Evolutionary conservation across 2,113 vertebrate species (phyloP), one percentile per base, ranked within the genome.

Genomic region (Sula dactylatra): DNA sequence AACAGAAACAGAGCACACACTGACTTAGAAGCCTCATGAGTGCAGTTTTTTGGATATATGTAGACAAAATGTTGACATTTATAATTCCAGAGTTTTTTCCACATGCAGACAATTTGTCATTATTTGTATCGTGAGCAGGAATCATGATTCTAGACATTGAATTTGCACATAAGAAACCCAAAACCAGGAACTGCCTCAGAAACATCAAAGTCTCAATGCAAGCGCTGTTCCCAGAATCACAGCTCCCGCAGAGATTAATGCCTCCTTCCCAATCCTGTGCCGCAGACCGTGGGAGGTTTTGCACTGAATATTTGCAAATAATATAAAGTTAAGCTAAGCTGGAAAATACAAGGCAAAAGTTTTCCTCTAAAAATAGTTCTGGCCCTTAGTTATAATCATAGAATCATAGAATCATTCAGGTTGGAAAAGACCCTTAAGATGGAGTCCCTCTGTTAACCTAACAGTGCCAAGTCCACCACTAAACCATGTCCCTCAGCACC

Each of bases 1-100:
- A 84, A 84, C 59, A 93, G 64, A 93, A 88, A 80, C n/a, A 86
- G 79, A 88, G 64, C 50, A 90, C 50, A 90, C 38, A 59, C 55
- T 81, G 55, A 86, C 88, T 93, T 95, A 92, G 42, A 96, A 89
- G 47, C 69, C 86, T 64, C 90, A 59, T 1, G 14, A 92, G 69
- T 82, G 21, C 86, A 88, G 67, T 88, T 86, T 94, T 92, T 64
- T 93, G 82, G 38, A 55, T 90, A 59, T 58, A 83, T 0, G 11
- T 70, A 92, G 82, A 88, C 50, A 83, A 97, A 97, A 88, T 3
- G 5, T 64, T 86, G 86, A 86, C 36, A 94, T 92, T 86, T 96
- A 78, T 81, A 10, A 84, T 86, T 95, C 38, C 58, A 90, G 56
- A 66, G 5, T 5, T 56, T 77, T 83, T 88, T 80, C 45, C 67